phyloP scores from a whole-genome alignment of 2,888 invertebrate species.

The Folsomia candida region DNA sequence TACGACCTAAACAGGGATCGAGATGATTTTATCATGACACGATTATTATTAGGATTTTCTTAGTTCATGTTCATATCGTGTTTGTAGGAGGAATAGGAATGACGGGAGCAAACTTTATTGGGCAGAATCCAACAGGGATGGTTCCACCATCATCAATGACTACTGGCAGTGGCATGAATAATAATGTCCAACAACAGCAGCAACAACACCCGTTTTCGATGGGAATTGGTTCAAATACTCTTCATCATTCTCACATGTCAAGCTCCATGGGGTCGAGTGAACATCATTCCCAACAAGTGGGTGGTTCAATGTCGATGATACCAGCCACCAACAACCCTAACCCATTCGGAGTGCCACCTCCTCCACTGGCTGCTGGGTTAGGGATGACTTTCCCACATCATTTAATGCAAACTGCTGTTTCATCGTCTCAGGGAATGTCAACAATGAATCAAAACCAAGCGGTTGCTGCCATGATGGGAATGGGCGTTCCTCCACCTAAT shows the following conservation, averaged over 20 bases:
- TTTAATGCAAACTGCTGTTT: background rate
- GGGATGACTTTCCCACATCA: background rate
- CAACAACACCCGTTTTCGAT: too few species aligned
- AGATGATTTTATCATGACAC: background rate
- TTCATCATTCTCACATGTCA: background rate
- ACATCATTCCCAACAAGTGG: background rate
- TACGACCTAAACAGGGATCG: background rate
- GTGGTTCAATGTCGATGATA: too few species aligned
- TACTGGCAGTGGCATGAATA: background rate
- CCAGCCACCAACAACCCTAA: background rate
- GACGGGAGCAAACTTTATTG: background rate
- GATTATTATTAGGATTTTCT: too few species aligned
- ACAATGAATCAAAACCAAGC: background rate
- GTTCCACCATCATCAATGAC: too few species aligned
- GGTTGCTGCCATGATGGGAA: background rate
- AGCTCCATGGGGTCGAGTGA: background rate
- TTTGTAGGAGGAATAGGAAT: too few species aligned
- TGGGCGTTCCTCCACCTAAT: background rate
- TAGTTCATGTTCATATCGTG: too few species aligned
- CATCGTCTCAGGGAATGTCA: background rate
- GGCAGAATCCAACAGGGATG: background rate
- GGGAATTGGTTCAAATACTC: background rate
- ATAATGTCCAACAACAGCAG: too few species aligned
- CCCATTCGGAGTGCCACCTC: background rate
- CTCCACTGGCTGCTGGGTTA: background rate